Base-by-base conservation (phyloP, 2,888 invertebrate species). In the Linnaemya tessellans region DNA sequence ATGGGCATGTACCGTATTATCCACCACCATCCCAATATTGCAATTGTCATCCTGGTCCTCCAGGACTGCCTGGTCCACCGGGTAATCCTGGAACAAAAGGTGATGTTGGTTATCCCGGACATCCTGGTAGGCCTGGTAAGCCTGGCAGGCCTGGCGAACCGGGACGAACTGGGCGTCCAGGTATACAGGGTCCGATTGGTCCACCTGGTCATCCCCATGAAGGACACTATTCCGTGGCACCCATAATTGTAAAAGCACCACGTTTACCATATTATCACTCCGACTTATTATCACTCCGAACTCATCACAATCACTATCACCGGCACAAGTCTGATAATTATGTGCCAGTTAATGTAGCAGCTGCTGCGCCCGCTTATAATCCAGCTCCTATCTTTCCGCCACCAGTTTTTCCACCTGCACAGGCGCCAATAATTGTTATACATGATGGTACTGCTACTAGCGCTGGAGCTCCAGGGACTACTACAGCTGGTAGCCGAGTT, bases 101-200 rank as follows among this genome's bases (percentile, higher is more conserved):
- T n/a, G 80, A 84, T 11, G 9, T 38, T 22, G 83, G 83, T 2
- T 74, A 84, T 54, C 58, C 46, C 11, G 84, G 84, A 2, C n/a
- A 20, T 3, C 20, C 79, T 0, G 84, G 84, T 41, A 60, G 49
- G 13, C 22, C 58, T 9, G 78, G 78, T 4, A 67, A 60, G 8
- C 11, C 46, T 22, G 79, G 84, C 11, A 74, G 18, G 1, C 80
- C 62, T 0, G 81, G 84, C 1, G 20, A 58, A 20, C 35, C 58
- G 25, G 84, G 84, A 0, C 54, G 43, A 0, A 0, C 43, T n/a
- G 79, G 80, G 1, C 56, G 43, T 3, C 71, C 46, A 7, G 73
- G 77, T 49, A 4, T 22, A 20, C 84, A 38, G 1, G 80, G 80
- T 49, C 77, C 80, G 1, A 41, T 73, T 20, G 77, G 80, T 11